These are phyloP conservation scores for Pammene aurita DNA, from an alignment of 2,888 invertebrate genomes.

Conservation along the genomic window DNA sequence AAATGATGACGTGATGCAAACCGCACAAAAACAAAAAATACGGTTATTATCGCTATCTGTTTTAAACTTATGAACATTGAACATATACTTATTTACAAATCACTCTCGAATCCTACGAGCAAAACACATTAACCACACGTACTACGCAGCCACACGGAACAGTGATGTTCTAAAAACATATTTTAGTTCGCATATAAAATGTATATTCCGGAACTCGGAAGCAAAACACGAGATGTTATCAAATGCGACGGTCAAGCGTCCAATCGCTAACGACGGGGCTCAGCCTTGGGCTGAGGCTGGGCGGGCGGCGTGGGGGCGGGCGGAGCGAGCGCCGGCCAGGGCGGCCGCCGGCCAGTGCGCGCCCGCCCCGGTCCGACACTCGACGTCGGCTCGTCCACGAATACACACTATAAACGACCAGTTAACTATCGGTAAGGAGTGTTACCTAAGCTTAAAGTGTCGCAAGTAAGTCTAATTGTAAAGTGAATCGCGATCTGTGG, in stretches of 20 bases:
- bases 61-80: too few species aligned
- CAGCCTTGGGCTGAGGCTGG: slow-evolving; percentile 53
- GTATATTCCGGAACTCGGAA: slow-evolving; percentile 22
- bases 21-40: too few species aligned
- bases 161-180: neutral
- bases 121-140: too few species aligned
- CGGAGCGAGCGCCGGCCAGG: slow-evolving; percentile 39
- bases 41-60: too few species aligned
- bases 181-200: neutral
- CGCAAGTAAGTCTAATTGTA: slow-evolving; percentile 59
- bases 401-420: slow-evolving; percentile 77
- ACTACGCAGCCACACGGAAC: neutral
- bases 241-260: slow-evolving; percentile 28
- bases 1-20: too few species aligned
- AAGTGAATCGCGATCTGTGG: slow-evolving; percentile 50
- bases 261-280: slow-evolving; percentile 57
- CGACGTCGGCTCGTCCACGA: slow-evolving; percentile 83
- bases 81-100: too few species aligned
- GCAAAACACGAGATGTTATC: slow-evolving; percentile 22
- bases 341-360: slow-evolving; percentile 73
- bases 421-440: slow-evolving; percentile 79
- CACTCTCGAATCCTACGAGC: too few species aligned
- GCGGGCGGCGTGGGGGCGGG: slow-evolving; percentile 52
- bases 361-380: slow-evolving; percentile 82
- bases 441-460: slow-evolving; percentile 50